Percentiles rank a stretch among this genome's conserved stretches.
Conservation (phyloP, 2,888 invertebrate genomes). For the Sepioteuthis lessoniana region DNA sequence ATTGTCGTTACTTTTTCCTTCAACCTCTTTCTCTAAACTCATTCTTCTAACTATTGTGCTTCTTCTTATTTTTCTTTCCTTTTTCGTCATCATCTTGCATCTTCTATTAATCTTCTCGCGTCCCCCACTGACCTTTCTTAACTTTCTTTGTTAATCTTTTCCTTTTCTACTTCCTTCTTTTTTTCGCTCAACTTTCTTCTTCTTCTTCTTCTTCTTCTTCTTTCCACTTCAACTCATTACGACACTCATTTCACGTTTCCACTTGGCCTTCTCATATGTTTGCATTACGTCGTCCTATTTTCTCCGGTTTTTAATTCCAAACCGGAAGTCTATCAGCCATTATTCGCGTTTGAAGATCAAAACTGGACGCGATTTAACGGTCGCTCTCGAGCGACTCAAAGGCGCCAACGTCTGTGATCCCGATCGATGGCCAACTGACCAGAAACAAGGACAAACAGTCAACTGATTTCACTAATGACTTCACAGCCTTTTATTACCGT, state of each 20-base stretch:
- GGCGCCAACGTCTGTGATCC: constrained; percentile 20
- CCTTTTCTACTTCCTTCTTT: not conserved
- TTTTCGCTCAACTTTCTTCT: not conserved
- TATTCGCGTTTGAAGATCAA: constrained; percentile 2
- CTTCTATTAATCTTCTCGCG: not conserved
- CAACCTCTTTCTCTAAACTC: no score
- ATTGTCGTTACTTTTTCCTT: not conserved
- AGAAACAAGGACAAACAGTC: constrained; percentile 11
- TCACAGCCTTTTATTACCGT: not conserved
- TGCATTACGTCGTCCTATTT: constrained; percentile 33
- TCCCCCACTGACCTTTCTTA: not conserved
- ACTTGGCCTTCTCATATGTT: not conserved
- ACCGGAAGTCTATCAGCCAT: constrained; percentile 23
- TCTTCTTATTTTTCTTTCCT: not conserved
- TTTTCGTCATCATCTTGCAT: no score
- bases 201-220: not conserved
- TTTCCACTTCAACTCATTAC: not conserved
- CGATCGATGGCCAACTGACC: not conserved
- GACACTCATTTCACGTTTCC: not conserved
- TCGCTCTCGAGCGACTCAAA: not conserved
- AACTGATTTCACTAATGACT: not conserved
- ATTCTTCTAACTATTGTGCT: not conserved
- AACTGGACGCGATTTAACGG: not conserved
- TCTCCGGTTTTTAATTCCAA: not conserved
- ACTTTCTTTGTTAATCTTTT: not conserved